Conservation (phyloP, 2,797 vertebrate genomes). For the Lates japonicus region DNA sequence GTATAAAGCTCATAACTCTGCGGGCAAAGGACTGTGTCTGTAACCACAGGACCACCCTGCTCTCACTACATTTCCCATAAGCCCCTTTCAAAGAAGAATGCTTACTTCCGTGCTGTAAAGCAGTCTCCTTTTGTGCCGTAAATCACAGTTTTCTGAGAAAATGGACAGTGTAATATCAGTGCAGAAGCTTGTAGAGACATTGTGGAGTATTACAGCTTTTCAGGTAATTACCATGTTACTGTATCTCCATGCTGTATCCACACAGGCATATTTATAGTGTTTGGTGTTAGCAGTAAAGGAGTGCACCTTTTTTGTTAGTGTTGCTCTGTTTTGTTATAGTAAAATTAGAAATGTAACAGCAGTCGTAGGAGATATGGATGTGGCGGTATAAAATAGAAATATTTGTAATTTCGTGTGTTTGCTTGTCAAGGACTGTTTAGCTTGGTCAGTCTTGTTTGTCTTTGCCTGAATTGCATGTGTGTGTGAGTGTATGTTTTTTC, state of each 20-base stretch:
- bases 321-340: neutral
- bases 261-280: constrained; percentile 3
- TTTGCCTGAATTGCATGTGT: neutral
- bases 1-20: neutral
- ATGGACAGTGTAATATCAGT: neutral
- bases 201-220: neutral
- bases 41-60: neutral
- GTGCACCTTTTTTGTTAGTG: neutral
- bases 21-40: neutral
- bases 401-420: neutral
- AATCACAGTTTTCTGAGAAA: neutral
- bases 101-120: no score
- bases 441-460: neutral
- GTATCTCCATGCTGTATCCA: neutral
- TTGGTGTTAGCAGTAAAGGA: neutral
- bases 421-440: constrained; percentile 1
- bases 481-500: neutral
- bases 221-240: neutral
- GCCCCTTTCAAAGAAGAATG: neutral
- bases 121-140: neutral
- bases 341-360: neutral
- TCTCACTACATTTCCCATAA: neutral
- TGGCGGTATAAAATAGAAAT: neutral
- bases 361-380: neutral
- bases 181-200: neutral